A percentile compares a stretch with the other conserved stretches of the same genome.
These are phyloP conservation scores for Nephrocerus scutellatus DNA, from an alignment of 2,888 invertebrate genomes.

Conservation along the genomic window DNA sequence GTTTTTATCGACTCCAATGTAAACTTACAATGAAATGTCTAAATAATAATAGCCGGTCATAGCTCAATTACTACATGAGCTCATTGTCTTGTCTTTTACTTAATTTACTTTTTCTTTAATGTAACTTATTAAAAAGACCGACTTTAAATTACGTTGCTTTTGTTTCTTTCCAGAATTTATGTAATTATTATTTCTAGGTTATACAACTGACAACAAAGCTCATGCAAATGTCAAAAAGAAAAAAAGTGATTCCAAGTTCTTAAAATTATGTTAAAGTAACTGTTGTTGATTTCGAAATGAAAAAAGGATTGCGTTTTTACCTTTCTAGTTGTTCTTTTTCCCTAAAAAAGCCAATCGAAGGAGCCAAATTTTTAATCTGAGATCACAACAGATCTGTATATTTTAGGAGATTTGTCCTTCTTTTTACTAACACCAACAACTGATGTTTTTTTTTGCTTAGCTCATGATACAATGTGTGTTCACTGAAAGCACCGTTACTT, in stretches of 20 bases:
- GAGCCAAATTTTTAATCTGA: too few species aligned
- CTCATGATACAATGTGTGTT: too few species aligned
- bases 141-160: constrained; percentile 14
- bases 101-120: constrained; percentile 1
- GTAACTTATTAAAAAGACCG: background rate
- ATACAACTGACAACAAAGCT: too few species aligned
- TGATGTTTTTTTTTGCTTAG: too few species aligned
- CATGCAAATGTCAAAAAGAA: background rate
- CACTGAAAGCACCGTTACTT: too few species aligned
- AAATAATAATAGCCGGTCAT: constrained; percentile 51
- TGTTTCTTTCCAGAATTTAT: constrained; percentile 20
- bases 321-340: too few species aligned
- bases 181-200: background rate
- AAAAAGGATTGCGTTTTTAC: too few species aligned
- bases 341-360: too few species aligned
- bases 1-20: constrained; percentile 8
- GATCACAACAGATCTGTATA: too few species aligned
- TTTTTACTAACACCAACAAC: too few species aligned
- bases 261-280: background rate
- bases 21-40: constrained; percentile 53
- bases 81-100: constrained; percentile 10
- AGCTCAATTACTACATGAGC: constrained; percentile 21
- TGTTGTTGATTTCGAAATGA: too few species aligned
- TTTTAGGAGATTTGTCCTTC: too few species aligned
- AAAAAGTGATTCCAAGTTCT: background rate